Evolutionary conservation across 2,113 vertebrate species (phyloP).

Genomic region (Boleophthalmus pectinirostris): DNA sequence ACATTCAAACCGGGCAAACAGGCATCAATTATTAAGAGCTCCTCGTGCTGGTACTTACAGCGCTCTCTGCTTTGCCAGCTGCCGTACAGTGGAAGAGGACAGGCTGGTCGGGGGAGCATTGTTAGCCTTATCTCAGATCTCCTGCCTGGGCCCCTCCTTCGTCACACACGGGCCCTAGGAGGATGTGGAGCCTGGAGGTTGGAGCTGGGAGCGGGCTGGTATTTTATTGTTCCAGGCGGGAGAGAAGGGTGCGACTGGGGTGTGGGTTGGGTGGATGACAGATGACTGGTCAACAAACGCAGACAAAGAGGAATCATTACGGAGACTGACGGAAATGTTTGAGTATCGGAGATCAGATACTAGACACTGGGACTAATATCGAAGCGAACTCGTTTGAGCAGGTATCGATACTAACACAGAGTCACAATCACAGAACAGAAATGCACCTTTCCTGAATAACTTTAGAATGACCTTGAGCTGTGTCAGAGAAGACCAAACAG

Average conservation of each 20-base stretch:
- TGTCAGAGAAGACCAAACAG: no score
- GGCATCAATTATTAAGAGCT: conserved; percentile 63
- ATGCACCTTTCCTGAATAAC: no score
- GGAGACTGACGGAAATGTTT: not conserved
- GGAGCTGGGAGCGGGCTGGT: conserved; percentile 58
- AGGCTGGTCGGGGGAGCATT: not conserved
- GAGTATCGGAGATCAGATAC: no score
- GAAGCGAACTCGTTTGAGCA: no score
- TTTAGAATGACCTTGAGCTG: no score
- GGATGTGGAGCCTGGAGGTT: conserved; percentile 34
- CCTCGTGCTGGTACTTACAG: conserved; percentile 64
- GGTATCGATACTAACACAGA: no score
- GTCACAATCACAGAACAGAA: no score
- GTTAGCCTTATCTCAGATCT: conserved; percentile 51
- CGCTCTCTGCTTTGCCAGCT: conserved; percentile 34
- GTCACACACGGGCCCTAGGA: conserved; percentile 8
- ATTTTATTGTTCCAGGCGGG: conserved; percentile 53
- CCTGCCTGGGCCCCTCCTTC: conserved; percentile 41
- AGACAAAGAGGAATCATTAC: not conserved
- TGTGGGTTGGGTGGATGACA: conserved; percentile 47
- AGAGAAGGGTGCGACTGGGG: conserved; percentile 63
- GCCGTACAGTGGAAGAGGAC: conserved; percentile 13
- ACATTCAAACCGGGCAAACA: conserved; percentile 40
- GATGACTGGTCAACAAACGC: not conserved
- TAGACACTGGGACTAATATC: no score